Base-by-base conservation (phyloP, 1,140 invertebrate genomes). In the Zaprionus davidi region DNA sequence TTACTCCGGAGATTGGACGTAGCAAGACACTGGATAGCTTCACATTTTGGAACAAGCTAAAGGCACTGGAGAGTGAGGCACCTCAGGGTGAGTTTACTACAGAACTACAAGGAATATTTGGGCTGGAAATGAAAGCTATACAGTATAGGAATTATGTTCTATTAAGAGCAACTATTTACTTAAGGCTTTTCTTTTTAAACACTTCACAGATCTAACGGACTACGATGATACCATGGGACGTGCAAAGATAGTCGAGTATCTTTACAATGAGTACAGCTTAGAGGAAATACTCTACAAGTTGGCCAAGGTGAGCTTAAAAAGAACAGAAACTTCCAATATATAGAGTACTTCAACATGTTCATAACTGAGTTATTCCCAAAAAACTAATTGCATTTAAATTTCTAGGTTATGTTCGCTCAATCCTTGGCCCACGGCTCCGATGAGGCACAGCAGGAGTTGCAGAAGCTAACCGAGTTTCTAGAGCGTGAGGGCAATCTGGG, bases 221-320 rank as follows among this genome's bases (percentile, higher is more conserved):
- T 94, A 94, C 70, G 94, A 93, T 69, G 93, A 94, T 41, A 76
- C 93, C 11, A 67, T 93, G 51, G 93, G 94, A 49, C 88, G 93
- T 15, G 77, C 96, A 22, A 93, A 94, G 68, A 94, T 95, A 6
- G 95, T 95, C 0, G 95, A 96, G 79, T 95, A 95, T 38, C 91
- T 95, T 9, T 96, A 96, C 92, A 95, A 95, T 6, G 95, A 96
- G 81, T 96, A 96, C 79, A 95, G 95, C 9, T 91, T 96, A 34
- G 95, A 96, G 92, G 96, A 96, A 91, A 95, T 96, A 2, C 95
- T 96, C 60, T 96, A 96, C 88, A 96, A 96, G 76, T 92, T 96
- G 12, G 96, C 95, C 44, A 96, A 96, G 93, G 95, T 96, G 77
- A 46, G 31, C 5, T 46, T 7, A 5, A 2, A 1, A 31, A 34